Base-by-base conservation (phyloP, 2,113 vertebrate genomes). In the Paramisgurnus dabryanus region DNA sequence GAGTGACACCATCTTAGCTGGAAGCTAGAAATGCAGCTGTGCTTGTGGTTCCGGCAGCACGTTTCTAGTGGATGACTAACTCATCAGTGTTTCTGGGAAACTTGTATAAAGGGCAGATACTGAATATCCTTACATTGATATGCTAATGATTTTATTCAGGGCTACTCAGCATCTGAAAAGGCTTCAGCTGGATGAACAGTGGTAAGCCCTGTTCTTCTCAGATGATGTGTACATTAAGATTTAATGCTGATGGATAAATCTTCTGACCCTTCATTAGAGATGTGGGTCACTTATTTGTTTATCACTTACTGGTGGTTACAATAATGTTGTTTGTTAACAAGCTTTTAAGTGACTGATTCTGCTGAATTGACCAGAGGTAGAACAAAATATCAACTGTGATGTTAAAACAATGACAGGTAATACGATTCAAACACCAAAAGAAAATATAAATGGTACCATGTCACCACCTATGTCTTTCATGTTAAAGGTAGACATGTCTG, bases 11-110 rank as follows among this genome's bases (percentile, higher is more conserved):
- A 84, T 87, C 79, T 86, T 85, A 79, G 79, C 50, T 53, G 50
- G 50, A 53, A 76, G 85, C 83, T 78, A 82, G 70, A 85, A 67
- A 39, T 86, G 85, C 89, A 88, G 89, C 87, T 90, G 89, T 82
- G 78, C 50, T 0, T 79, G 67, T 73, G 63, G 73, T 75, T 81
- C 75, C 49, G 0, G 49, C 65, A 68, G 11, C 57, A 8, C 40
- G 39, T 22, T 9, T 61, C 12, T 4, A 12, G 18, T 39, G 7
- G 70, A 64, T 57, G 61, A 57, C 64, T 75, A 60, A 74, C 79
- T 7, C 75, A 53, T 53, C 47, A 66, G 75, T 50, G 45, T 55
- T 53, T 77, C 75, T 77, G 63, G 63, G 61, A 77, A 77, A 77
- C 8, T 53, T 3, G 2, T n/a, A 63, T 41, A 57, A 39, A 34